Evolutionary conservation across 2,113 vertebrate genomes (phyloP).

Genomic region (Gambusia holbrooki): DNA sequence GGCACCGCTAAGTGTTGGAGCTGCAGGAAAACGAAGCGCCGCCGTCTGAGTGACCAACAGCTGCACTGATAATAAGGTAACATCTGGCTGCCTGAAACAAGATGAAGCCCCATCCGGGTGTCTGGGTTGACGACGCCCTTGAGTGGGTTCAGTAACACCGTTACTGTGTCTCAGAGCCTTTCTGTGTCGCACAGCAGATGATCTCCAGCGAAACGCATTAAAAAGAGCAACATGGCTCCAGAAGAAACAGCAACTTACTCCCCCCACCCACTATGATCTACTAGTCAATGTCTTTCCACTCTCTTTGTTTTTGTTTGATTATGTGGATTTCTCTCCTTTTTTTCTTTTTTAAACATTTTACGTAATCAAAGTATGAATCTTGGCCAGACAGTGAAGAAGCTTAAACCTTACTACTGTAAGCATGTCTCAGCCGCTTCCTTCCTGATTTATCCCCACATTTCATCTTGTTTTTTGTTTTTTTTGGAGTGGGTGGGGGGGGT

Average conservation of each 20-base stretch:
- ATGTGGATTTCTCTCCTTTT: neutral
- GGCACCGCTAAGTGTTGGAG: neutral
- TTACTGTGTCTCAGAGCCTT: neutral
- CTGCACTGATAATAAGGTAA: neutral
- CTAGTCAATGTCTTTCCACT: slow-evolving; percentile 6
- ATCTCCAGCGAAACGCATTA: neutral
- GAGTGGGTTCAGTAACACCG: slow-evolving; percentile 6
- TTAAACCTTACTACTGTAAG: slow-evolving; percentile 52
- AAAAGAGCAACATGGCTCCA: neutral
- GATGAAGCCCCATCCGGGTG: neutral
- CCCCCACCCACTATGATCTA: slow-evolving; percentile 32
- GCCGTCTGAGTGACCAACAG: neutral
- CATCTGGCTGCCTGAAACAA: neutral
- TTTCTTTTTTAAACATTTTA: slow-evolving; percentile 26
- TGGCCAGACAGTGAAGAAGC: slow-evolving; percentile 48
- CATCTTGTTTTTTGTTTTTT: slow-evolving; percentile 21
- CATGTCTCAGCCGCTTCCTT: slow-evolving; percentile 28
- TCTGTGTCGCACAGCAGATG: neutral
- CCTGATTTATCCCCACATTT: slow-evolving; percentile 34
- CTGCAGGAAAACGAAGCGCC: no score
- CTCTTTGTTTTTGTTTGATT: slow-evolving; percentile 13
- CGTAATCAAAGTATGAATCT: slow-evolving; percentile 26
- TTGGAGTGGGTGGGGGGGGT: no score
- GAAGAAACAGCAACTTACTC: slow-evolving; percentile 5
- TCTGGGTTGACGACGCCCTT: neutral